Percentiles rank a stretch among this genome's conserved stretches.
These are phyloP conservation scores for Axis porcinus DNA, from an alignment of 2,113 vertebrate genomes.

Conservation along the genomic window DNA sequence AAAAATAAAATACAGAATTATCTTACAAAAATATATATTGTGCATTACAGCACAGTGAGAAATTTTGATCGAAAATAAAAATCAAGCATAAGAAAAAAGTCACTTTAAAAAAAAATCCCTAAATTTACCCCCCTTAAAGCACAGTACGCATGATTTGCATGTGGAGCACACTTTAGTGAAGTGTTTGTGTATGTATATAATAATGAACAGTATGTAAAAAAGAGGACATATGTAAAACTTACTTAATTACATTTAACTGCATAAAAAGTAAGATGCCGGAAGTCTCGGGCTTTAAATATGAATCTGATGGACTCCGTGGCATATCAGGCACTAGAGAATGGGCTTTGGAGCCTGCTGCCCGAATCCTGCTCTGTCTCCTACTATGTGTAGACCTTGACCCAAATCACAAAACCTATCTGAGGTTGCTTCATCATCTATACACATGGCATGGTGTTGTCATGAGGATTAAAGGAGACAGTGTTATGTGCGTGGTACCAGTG, in stretches of 20 bases:
- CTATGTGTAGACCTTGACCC: background rate
- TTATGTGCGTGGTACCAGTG: fast-evolving
- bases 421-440: background rate
- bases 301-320: background rate
- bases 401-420: background rate
- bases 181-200: background rate
- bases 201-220: background rate
- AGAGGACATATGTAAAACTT: background rate
- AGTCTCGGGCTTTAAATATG: background rate
- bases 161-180: background rate
- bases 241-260: background rate
- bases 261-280: background rate
- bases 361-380: background rate
- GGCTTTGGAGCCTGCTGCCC: background rate
- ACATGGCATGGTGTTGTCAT: background rate
- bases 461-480: background rate
- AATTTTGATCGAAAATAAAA: background rate
- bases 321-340: background rate
- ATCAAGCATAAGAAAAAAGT: background rate
- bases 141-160: no score
- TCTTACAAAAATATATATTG: background rate
- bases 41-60: background rate
- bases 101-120: background rate
- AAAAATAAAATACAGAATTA: background rate
- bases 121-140: background rate